Conservation (phyloP, 2,113 vertebrate genomes). For the Rallus limicola region DNA sequence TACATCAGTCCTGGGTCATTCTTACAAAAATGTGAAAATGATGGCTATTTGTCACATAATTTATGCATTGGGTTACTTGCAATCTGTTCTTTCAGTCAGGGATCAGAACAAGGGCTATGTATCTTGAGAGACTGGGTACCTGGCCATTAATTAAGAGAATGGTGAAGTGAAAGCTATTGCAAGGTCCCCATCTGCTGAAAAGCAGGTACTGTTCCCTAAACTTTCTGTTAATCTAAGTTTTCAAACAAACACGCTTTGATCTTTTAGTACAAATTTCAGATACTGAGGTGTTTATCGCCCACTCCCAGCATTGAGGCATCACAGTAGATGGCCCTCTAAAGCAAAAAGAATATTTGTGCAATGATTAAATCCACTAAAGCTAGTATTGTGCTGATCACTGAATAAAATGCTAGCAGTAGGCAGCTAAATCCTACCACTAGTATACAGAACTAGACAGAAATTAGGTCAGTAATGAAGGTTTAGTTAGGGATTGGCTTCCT, state of each 20-base stretch:
- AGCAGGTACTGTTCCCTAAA: neutral
- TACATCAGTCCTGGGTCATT: neutral
- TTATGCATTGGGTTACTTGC: neutral
- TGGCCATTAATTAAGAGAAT: neutral
- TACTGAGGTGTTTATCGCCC: neutral
- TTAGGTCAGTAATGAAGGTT: neutral
- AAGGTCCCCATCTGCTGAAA: neutral
- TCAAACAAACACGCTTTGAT: neutral
- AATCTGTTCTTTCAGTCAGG: neutral
- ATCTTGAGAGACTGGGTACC: neutral
- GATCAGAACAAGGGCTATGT: neutral
- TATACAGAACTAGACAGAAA: neutral
- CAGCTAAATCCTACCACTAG: neutral
- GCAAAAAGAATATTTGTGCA: neutral
- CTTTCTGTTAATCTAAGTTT: neutral
- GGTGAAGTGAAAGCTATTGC: neutral
- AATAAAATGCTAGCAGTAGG: neutral
- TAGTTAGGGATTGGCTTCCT: neutral
- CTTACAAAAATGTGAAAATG: neutral
- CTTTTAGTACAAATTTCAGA: neutral
- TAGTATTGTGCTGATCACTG: neutral
- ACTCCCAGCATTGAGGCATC: neutral
- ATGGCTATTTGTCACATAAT: neutral
- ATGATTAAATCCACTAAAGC: neutral
- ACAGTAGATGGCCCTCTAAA: neutral